phyloP scores from a whole-genome alignment of 2,888 invertebrate genomes.

The Drosophila cognata region DNA sequence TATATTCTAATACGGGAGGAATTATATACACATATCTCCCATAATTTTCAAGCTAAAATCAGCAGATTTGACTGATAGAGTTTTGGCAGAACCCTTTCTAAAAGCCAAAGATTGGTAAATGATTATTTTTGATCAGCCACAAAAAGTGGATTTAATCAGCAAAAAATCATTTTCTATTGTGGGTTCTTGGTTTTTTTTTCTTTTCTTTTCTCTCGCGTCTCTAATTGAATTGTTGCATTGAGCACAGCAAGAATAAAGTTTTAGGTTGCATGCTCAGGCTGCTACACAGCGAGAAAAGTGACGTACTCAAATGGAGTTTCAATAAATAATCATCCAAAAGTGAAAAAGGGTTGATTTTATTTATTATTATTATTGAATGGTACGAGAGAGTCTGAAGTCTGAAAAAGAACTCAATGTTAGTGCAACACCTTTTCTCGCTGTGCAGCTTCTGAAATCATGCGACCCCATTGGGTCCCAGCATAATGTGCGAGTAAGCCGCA shows the following conservation, averaged over 20 bases:
- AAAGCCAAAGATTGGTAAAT: conserved; percentile 1
- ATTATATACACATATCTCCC: neutral
- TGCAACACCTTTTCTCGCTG: neutral
- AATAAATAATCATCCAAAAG: neutral
- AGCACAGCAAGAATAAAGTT: neutral
- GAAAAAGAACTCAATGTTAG: neutral
- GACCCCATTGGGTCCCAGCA: conserved; percentile 22
- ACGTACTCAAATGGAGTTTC: neutral
- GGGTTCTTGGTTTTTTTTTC: neutral
- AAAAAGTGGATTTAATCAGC: conserved; percentile 24
- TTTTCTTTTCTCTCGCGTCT: neutral
- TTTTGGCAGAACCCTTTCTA: neutral
- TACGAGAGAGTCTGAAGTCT: neutral
- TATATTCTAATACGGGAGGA: neutral
- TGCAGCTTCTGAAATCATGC: conserved; percentile 5
- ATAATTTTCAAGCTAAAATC: neutral
- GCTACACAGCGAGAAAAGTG: neutral
- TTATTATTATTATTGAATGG: neutral
- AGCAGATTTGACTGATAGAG: neutral
- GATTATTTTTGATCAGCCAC: conserved; percentile 37
- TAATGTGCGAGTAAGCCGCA: conserved; percentile 47
- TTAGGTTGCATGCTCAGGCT: neutral
- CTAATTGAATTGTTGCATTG: conserved; percentile 43
- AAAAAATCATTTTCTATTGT: neutral
- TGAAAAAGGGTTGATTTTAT: neutral